These are phyloP conservation scores for Xenopus tropicalis DNA, from an alignment of 2,113 vertebrate genomes.

Conservation along the genomic window DNA sequence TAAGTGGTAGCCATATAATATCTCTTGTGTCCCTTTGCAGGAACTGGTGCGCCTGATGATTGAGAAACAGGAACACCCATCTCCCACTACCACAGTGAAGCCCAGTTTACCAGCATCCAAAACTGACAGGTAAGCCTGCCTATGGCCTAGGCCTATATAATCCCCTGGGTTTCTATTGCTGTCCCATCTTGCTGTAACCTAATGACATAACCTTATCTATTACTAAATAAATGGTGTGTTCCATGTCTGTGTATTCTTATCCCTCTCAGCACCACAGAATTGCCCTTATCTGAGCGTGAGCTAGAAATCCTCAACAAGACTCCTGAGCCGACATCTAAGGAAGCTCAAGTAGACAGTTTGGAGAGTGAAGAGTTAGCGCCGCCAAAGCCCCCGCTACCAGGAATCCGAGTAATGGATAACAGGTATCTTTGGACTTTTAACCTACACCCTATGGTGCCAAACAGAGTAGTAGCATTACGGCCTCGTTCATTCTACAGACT, in stretches of 20 bases:
- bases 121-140: constrained; percentile 75
- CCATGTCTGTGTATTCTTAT: not conserved
- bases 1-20: too few species aligned
- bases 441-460: too few species aligned
- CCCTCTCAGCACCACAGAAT: constrained; percentile 49
- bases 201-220: too few species aligned
- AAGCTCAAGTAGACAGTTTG: constrained; percentile 66
- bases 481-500: too few species aligned
- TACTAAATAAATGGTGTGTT: too few species aligned
- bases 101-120: constrained; percentile 73
- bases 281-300: constrained; percentile 70
- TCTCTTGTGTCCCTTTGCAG: constrained; percentile 53
- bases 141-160: too few species aligned
- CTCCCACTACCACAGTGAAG: constrained; percentile 87
- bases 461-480: too few species aligned
- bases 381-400: constrained; percentile 92
- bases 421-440: constrained; percentile 61
- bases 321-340: constrained; percentile 59
- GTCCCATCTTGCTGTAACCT: too few species aligned
- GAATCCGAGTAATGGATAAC: constrained; percentile 89
- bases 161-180: too few species aligned
- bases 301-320: constrained; percentile 83
- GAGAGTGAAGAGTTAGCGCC: constrained; percentile 84
- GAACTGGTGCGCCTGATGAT: constrained; percentile 93
- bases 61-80: constrained; percentile 93